Conservation (phyloP, 2,113 vertebrate genomes). For the Heptranchias perlo region DNA sequence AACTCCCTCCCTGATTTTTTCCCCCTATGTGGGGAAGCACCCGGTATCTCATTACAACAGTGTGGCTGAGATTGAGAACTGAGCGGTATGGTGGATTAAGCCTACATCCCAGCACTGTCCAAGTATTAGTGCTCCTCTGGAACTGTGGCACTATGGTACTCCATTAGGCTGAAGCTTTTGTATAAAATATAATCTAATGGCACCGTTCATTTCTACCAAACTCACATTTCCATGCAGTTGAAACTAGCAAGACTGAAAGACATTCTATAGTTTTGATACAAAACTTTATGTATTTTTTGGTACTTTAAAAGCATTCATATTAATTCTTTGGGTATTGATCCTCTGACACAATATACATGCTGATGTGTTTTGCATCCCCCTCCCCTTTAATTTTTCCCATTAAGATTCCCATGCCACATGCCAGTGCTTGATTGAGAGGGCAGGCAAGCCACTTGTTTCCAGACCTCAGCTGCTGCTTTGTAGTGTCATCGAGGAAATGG, state of each 20-base stretch:
- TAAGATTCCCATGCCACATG: neutral
- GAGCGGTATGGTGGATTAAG: neutral
- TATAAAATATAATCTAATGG: neutral
- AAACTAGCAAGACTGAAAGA: neutral
- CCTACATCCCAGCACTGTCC: neutral
- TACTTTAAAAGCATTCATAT: neutral
- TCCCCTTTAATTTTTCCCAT: neutral
- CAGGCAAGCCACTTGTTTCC: neutral
- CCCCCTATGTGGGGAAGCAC: no score
- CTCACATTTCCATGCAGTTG: neutral
- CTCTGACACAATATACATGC: neutral
- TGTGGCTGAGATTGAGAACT: neutral
- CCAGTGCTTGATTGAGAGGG: neutral
- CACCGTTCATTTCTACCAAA: neutral
- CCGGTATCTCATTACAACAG: neutral
- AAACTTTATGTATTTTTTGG: neutral
- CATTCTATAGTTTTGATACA: neutral
- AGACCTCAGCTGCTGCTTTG: neutral
- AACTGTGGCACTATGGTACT: neutral
- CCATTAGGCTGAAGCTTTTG: neutral
- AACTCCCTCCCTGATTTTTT: no score
- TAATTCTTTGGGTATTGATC: neutral
- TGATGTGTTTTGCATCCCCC: neutral
- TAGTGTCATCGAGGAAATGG: neutral
- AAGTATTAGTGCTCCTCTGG: neutral